Conservation (phyloP, 2,113 vertebrate genomes). For the Guaruba guarouba region DNA sequence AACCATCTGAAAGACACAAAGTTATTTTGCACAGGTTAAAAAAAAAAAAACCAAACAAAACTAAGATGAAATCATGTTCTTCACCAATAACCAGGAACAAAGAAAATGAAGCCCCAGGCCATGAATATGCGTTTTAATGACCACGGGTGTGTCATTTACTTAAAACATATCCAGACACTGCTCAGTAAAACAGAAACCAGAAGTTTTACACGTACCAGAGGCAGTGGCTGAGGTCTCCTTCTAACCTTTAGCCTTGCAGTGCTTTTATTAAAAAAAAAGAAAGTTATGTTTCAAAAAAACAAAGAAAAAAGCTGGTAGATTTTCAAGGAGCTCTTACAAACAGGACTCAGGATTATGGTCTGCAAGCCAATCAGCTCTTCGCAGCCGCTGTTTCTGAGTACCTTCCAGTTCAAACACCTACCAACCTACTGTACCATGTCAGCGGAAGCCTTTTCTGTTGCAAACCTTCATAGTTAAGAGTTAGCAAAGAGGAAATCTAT, state of each 20-base stretch:
- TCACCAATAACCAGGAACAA: background rate
- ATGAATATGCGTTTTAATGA: fast-evolving
- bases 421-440: background rate
- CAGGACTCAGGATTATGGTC: no score
- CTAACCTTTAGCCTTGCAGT: background rate
- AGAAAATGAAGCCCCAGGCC: background rate
- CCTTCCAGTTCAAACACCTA: background rate
- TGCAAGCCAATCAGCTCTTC: background rate
- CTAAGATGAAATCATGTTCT: background rate
- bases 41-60: background rate
- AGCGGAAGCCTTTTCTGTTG: background rate
- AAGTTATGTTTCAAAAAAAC: background rate
- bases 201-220: no score
- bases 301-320: background rate
- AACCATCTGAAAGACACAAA: background rate
- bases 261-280: background rate
- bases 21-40: background rate
- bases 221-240: background rate
- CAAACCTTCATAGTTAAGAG: background rate
- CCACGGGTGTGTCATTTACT: background rate
- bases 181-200: background rate
- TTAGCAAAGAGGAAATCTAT: background rate
- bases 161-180: background rate
- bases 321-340: background rate
- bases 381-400: background rate